Conservation (phyloP, 2,113 vertebrate species). For the Ictalurus punctatus region DNA sequence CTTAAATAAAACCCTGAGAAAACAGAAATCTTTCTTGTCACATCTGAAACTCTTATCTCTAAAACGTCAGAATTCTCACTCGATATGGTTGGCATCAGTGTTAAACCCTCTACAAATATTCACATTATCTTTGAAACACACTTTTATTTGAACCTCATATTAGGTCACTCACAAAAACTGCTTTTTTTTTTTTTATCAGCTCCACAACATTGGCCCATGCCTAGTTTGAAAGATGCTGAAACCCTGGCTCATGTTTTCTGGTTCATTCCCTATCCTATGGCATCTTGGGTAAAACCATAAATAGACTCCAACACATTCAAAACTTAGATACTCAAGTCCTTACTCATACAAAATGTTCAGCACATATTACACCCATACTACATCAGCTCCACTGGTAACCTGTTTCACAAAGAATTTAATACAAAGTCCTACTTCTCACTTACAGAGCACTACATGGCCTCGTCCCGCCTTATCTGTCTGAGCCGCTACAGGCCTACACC, state of each 20-base stretch:
- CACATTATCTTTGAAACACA: not conserved
- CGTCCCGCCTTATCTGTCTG: too few relatives aligned
- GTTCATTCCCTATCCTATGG: too few relatives aligned
- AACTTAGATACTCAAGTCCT: too few relatives aligned
- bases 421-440: not conserved
- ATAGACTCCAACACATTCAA: too few relatives aligned
- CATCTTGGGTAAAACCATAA: too few relatives aligned
- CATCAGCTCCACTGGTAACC: too few relatives aligned
- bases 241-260: too few relatives aligned
- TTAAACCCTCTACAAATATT: not conserved
- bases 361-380: too few relatives aligned
- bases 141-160: not conserved
- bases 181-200: not conserved
- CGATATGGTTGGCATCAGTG: not conserved
- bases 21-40: not conserved
- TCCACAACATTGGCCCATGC: not conserved
- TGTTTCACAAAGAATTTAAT: not conserved
- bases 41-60: not conserved
- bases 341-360: too few relatives aligned
- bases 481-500: too few relatives aligned
- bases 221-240: too few relatives aligned
- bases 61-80: not conserved
- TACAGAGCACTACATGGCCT: not conserved
- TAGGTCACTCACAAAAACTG: not conserved
- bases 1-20: not conserved